Evolutionary conservation across 2,113 vertebrate species (phyloP).

Genomic region (Cephalophus harveyi): DNA sequence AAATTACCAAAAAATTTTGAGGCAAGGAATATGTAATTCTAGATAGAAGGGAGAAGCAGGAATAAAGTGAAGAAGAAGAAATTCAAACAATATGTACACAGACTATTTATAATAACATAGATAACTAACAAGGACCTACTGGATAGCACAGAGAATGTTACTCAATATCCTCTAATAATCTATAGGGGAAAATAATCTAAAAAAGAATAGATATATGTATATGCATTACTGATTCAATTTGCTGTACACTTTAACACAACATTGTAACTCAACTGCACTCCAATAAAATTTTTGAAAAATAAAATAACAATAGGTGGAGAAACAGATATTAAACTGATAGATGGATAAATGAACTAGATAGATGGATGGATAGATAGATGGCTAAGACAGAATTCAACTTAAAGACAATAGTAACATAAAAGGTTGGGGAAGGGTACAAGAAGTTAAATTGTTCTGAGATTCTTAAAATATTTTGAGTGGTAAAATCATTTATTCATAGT

Average conservation of each 20-base stretch:
- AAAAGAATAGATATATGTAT: not conserved
- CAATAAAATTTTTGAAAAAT: not conserved
- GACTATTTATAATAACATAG: not conserved
- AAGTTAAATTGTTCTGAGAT: not conserved
- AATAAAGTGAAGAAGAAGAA: not conserved
- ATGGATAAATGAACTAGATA: too few relatives aligned
- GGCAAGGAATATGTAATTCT: not conserved
- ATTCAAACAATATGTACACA: not conserved
- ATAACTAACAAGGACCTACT: not conserved
- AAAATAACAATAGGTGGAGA: not conserved
- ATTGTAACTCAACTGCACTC: not conserved
- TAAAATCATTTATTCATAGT: not conserved
- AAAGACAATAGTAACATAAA: not conserved
- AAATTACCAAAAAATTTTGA: not conserved
- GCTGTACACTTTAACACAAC: not conserved
- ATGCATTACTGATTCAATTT: not conserved
- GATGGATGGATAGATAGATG: not conserved
- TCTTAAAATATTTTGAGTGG: not conserved
- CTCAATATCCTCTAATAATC: not conserved
- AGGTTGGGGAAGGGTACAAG: not conserved
- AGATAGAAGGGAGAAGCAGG: not conserved
- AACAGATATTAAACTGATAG: not conserved
- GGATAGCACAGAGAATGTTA: not conserved
- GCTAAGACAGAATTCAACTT: not conserved
- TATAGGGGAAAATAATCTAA: not conserved